Evolutionary conservation across 2,888 invertebrate species (phyloP).

Genomic region (Drosophila paranaensis): DNA sequence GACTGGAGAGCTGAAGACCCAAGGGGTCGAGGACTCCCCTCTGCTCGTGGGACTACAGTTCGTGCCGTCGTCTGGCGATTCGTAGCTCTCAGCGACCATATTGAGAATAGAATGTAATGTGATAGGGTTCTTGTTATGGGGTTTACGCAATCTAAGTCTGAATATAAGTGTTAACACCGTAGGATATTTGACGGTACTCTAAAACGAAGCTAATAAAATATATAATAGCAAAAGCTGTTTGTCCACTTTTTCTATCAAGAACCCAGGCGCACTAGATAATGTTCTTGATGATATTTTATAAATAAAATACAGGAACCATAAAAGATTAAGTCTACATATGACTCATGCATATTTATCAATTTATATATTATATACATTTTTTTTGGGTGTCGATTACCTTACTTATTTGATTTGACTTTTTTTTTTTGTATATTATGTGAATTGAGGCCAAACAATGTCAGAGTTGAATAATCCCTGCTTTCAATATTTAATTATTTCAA

Average conservation of each 20-base stretch:
- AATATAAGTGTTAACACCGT: constrained; percentile 7
- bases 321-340: background rate
- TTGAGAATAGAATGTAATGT: constrained; percentile 19
- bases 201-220: constrained; percentile 16
- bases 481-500: background rate
- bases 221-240: background rate
- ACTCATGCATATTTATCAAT: background rate
- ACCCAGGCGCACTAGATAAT: background rate
- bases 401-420: background rate
- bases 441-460: background rate
- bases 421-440: background rate
- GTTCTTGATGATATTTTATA: background rate
- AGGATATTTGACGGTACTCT: constrained; percentile 21
- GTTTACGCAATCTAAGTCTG: constrained; percentile 15
- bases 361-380: background rate
- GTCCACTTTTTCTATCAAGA: background rate
- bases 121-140: constrained; percentile 39
- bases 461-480: background rate
- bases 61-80: constrained; percentile 17
- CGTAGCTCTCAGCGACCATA: constrained; percentile 1
- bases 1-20: constrained; percentile 33
- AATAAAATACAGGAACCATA: background rate
- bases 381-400: background rate
- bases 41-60: constrained; percentile 59
- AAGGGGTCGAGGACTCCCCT: constrained; percentile 58